Evolutionary conservation across 2,113 vertebrate genomes (phyloP), one percentile per base, ranked within the genome.

Genomic region (Felis chaus): DNA sequence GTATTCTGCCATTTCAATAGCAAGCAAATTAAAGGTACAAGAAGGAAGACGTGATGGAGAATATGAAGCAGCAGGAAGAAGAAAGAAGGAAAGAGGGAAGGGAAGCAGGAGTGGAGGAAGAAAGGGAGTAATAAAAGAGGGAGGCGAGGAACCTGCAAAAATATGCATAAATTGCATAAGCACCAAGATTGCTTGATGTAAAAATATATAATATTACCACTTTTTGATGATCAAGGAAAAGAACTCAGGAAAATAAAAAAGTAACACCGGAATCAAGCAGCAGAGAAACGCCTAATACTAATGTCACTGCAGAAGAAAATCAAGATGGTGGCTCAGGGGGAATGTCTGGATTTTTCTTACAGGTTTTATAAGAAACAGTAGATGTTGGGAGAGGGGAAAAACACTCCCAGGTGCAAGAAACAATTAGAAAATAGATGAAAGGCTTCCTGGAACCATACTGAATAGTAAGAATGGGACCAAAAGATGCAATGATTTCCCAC

Each of bases 21-120:
- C 87, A 74, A 97, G n/a, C 7, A 95, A 96, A 96, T 76, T 61
- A 93, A 94, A 71, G 61, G 66, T 81, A 95, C 36, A 95, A 97
- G 96, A 27, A 66, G 39, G 74, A 82, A 97, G 36, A 89, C 27
- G 25, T 29, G 57, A 87, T 25, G 95, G 92, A 33, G 39, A 97
- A 63, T 21, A 93, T 31, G 93, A 78, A 90, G 61, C 21, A 96
- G n/a, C 63, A 76, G 33, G 39, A n/a, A 5, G 4, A 91, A 68
- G 27, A 68, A 95, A 97, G 71, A 12, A 53, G 48, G 29, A 90
- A 94, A 39, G 48, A 16, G 55, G 4, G 13, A 53, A 3, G 80
- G 93, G n/a, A 10, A 61, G 57, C 50, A 23, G 57, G 57, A 61
- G 57, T 19, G 29, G 25, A 65, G 18, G 3, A 33, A 41, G 71